Evolutionary conservation across 2,113 vertebrate genomes (phyloP), one percentile per base, ranked within the genome.

Genomic region (Otocyon megalotis): DNA sequence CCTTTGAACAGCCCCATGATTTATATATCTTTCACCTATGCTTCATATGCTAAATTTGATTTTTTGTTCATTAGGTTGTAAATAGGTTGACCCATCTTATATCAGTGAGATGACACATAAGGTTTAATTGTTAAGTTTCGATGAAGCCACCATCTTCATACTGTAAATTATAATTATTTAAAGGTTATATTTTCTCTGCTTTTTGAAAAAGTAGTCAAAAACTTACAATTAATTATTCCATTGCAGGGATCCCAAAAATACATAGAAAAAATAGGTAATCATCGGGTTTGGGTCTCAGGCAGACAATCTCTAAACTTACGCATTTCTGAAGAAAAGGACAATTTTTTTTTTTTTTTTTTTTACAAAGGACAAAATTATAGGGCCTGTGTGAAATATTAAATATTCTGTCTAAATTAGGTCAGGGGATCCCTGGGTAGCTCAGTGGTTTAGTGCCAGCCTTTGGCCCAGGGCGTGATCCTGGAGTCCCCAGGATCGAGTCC

Each of bases 101-200:
- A 72, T n/a, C 1, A 50, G 37, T 94, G 37, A 77, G 74, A 77
- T 88, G 83, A 62, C 12, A 54, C 26, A 60, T 30, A 88, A 71
- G 71, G 43, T 82, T 82, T 56, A 86, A 80, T 74, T 91, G 90
- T 91, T 81, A 88, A 32, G 48, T 94, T 95, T 84, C 17, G 72
- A 2, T 24, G 43, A 83, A 43, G 54, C 65, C 3, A 63, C 14
- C 20, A 5, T 79, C 9, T 88, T 71, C 72, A 48, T 30, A 71
- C 20, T 17, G 32, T 82, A 88, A 13, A 35, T 5, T 94, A 9
- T 28, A 84, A 56, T 88, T 85, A 88, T 80, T 94, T 80, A 71
- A 94, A 53, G 69, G 65, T 88, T 84, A 6, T 71, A 53, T 88
- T 88, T 76, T 17, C 10, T 93, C 2, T 79, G 8, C 5, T 63